Evolutionary conservation across 2,113 vertebrate species (phyloP).

Genomic region (Edolisoma coerulescens): DNA sequence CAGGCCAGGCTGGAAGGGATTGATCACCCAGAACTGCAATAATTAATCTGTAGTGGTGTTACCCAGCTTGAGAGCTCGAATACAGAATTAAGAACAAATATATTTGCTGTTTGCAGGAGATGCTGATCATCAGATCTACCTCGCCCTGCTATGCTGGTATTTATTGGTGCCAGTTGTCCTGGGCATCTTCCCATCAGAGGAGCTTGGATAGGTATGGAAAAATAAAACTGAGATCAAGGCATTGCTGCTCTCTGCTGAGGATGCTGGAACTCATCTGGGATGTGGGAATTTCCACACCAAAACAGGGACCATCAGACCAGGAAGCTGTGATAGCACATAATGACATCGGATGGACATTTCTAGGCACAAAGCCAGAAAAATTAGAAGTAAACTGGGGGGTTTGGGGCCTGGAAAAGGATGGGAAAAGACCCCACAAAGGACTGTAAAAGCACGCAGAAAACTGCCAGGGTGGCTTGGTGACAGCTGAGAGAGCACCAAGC

Average conservation of each 20-base stretch:
- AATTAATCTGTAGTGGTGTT: neutral
- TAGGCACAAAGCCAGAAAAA: neutral
- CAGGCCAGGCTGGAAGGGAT: neutral
- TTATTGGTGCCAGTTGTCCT: neutral
- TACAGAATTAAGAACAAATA: neutral
- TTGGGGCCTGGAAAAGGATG: neutral
- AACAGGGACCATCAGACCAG: neutral
- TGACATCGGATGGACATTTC: neutral
- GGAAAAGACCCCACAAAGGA: no score
- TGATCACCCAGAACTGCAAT: neutral
- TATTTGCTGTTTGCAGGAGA: neutral
- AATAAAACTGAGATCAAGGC: neutral
- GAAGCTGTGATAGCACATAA: neutral
- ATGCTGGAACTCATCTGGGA: neutral
- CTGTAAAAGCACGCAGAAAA: neutral
- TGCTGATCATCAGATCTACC: neutral
- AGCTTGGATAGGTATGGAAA: neutral
- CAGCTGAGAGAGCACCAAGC: neutral
- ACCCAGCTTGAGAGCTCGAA: neutral
- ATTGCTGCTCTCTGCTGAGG: neutral
- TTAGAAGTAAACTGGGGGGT: rapidly evolving
- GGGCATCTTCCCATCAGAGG: neutral
- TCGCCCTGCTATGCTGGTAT: neutral
- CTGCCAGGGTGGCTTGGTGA: neutral
- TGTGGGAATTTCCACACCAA: neutral